A percentile compares a stretch with the other conserved stretches of the same genome.
These are phyloP conservation scores for Ancistrus triradiatus DNA, from an alignment of 2,113 vertebrate genomes.

Conservation along the genomic window DNA sequence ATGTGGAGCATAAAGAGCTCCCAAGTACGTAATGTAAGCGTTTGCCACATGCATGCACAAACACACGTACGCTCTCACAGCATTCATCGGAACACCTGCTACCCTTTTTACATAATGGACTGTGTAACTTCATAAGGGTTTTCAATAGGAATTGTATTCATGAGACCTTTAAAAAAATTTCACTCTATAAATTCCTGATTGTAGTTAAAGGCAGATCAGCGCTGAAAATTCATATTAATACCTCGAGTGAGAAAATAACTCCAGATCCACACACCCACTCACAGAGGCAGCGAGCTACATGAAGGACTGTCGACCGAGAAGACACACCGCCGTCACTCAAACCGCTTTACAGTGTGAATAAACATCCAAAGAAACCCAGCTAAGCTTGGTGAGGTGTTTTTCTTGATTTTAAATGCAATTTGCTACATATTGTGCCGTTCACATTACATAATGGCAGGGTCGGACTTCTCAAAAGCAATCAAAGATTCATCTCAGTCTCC, in stretches of 20 bases:
- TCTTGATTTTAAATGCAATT: neutral
- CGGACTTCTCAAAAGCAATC: too few species aligned
- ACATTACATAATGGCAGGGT: slow-evolving; percentile 22
- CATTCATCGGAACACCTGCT: slow-evolving; percentile 1
- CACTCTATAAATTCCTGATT: slow-evolving; percentile 26
- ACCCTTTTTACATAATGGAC: slow-evolving; percentile 9
- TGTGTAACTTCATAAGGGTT: neutral
- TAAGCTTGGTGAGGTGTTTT: slow-evolving; percentile 3
- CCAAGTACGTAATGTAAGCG: slow-evolving; percentile 8
- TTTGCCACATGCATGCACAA: slow-evolving; percentile 19
- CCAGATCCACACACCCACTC: neutral
- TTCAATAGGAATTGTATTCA: neutral
- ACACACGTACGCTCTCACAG: slow-evolving; percentile 13
- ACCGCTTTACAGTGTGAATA: slow-evolving; percentile 1
- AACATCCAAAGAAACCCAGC: neutral
- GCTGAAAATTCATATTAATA: neutral
- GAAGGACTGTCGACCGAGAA: neutral
- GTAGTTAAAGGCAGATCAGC: slow-evolving; percentile 11
- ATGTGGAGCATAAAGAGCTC: slow-evolving; percentile 9
- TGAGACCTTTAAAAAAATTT: slow-evolving; percentile 14
- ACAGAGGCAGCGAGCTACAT: slow-evolving; percentile 19
- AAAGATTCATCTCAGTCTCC: too few species aligned
- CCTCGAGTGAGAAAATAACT: neutral
- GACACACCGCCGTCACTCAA: slow-evolving; percentile 9
- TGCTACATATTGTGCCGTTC: slow-evolving; percentile 41